Base-by-base conservation (phyloP, 1,140 invertebrate genomes). In the Oncopeltus fasciatus region DNA sequence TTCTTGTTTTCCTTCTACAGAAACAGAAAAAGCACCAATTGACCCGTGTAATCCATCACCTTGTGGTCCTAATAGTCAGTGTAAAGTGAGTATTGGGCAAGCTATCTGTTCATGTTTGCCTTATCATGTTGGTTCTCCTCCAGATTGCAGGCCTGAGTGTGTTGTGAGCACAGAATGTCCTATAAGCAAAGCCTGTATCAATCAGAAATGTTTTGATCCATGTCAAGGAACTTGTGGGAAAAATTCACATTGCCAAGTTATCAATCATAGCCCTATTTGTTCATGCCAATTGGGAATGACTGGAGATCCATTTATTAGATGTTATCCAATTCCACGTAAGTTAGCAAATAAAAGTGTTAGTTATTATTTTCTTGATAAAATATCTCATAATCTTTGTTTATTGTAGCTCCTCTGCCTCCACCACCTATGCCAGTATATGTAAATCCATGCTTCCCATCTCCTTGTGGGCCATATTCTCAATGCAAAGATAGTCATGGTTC, bases 61-160 rank as follows among this genome's bases (percentile, higher is more conserved):
- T 2, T 88, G 86, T 72, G 86, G 86, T 53, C 79, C 81, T 31
- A 88, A 88, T 68, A 81, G 80, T 63, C 73, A 78, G 67, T 86
- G 83, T 65, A 73, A 74, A 58, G 74, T 75, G 26, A 64, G 75
- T 1, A 76, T 74, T 59, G 73, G 71, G 18, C 75, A 76, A 67
- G 74, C 75, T 8, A 75, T 77, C 5, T 83, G 82, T 65, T 76
- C 77, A 27, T 83, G 82, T 66, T 69, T 76, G n/a, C 74, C 75
- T 9, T 75, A 75, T 59, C 81, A 77, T 62, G 70, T 78, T 26
- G 80, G 80, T 27, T 73, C 67, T 61, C 79, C 80, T 62, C 80
- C 78, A 27, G 68, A 69, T 43, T 79, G 78, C 69, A 70, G 77
- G 68, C 76, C 77, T 5, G 78, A 81, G 67, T 81, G 79, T 69